phyloP scores from a whole-genome alignment of 2,888 invertebrate genomes.

The Crocallis elinguaria region DNA sequence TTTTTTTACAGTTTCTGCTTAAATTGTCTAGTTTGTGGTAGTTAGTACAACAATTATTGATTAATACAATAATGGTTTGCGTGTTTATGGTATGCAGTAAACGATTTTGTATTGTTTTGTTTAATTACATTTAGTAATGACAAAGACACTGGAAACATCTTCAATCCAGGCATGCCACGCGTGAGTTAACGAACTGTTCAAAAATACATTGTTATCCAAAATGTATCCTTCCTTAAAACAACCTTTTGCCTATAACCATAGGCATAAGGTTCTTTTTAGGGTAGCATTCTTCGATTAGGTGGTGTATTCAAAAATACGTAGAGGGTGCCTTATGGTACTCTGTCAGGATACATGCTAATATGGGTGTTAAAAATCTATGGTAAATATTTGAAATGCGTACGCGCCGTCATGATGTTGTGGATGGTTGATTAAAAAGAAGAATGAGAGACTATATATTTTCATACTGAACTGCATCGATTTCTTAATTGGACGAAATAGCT shows the following conservation, averaged over 20 bases:
- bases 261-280: neutral
- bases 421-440: constrained; percentile 18
- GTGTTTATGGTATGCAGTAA: too few species aligned
- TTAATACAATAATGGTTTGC: too few species aligned
- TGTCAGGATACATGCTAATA: constrained; percentile 56
- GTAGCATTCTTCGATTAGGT: constrained; percentile 3
- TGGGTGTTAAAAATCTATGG: constrained; percentile 61
- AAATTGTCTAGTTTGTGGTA: too few species aligned
- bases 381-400: constrained; percentile 58
- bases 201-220: neutral
- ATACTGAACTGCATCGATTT: too few species aligned
- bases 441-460: neutral
- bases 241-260: constrained; percentile 4
- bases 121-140: too few species aligned
- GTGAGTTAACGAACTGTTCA: neutral
- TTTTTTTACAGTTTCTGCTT: too few species aligned
- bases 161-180: neutral
- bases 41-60: too few species aligned
- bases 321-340: constrained; percentile 22
- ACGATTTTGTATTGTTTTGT: too few species aligned
- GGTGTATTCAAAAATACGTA: constrained; percentile 29
- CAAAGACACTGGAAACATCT: neutral
- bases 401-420: constrained; percentile 39
- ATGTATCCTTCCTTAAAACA: neutral
- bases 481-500: too few species aligned